Evolutionary conservation across 2,113 vertebrate genomes (phyloP).

Genomic region (Coreoperca whiteheadi): DNA sequence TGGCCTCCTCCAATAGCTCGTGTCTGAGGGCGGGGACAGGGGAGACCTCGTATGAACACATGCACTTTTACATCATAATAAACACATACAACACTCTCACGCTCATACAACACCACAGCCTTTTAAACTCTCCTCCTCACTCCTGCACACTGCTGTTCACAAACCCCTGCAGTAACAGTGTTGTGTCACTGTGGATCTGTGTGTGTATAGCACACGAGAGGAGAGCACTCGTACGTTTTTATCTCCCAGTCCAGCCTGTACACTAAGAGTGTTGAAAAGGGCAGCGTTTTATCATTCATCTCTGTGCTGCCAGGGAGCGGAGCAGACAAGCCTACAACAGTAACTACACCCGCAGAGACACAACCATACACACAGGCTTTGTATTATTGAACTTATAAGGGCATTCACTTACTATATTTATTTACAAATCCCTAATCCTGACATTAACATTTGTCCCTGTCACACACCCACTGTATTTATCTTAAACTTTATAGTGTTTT

Average conservation of each 20-base stretch:
- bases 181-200: background rate
- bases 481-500: background rate
- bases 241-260: conserved; percentile 51
- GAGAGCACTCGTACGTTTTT: conserved; percentile 31
- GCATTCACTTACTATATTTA: background rate
- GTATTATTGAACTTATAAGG: background rate
- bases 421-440: background rate
- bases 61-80: background rate
- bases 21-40: conserved; percentile 86
- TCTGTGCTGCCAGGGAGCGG: conserved; percentile 9
- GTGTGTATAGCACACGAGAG: conserved; percentile 21
- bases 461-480: background rate
- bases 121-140: conserved; percentile 23
- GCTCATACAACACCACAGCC: background rate
- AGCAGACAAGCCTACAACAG: background rate
- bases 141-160: conserved; percentile 7
- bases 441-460: background rate
- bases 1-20: conserved; percentile 97
- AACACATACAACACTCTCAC: conserved; percentile 39
- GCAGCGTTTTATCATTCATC: conserved; percentile 45
- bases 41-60: conserved; percentile 41
- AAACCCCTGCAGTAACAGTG: conserved; percentile 16
- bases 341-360: conserved; percentile 1
- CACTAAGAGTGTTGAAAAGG: conserved; percentile 42
- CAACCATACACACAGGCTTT: background rate